Percentiles rank a stretch among this genome's conserved stretches.
Conservation (phyloP, 2,888 invertebrate genomes). For the Nomada hirtipes region DNA sequence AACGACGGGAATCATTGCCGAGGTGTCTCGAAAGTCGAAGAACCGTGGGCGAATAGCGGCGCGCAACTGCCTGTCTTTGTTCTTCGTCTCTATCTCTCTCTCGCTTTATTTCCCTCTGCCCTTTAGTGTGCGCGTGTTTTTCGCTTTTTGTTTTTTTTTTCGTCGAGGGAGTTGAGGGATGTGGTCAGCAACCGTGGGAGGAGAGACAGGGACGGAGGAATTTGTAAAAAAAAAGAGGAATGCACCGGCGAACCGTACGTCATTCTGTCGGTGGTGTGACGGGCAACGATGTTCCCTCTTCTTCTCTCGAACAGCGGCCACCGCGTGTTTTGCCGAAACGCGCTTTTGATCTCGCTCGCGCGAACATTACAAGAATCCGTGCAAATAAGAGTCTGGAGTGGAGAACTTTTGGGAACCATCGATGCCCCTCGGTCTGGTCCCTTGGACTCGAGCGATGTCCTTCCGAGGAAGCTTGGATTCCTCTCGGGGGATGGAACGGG, state of each 20-base stretch:
- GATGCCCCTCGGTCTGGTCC: neutral
- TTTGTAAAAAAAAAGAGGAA: slow-evolving; percentile 75
- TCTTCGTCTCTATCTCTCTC: too few relatives aligned
- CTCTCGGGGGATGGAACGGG: too few relatives aligned
- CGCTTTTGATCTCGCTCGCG: slow-evolving; percentile 63
- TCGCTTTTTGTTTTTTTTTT: neutral
- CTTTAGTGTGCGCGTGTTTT: slow-evolving; percentile 20
- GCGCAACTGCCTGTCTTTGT: neutral
- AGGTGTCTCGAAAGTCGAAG: neutral
- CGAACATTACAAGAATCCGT: slow-evolving; percentile 55
- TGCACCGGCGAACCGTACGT: slow-evolving; percentile 72
- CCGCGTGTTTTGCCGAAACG: slow-evolving; percentile 57
- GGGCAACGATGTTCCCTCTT: slow-evolving; percentile 44
- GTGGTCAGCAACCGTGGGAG: neutral
- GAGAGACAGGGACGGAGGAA: slow-evolving; percentile 60
- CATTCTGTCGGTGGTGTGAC: slow-evolving; percentile 72
- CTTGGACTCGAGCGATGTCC: neutral
- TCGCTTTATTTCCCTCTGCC: neutral
- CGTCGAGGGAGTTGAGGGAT: too few relatives aligned
- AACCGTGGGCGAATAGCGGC: neutral
- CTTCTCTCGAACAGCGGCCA: neutral
- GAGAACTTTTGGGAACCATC: slow-evolving; percentile 17
- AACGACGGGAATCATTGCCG: neutral
- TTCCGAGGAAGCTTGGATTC: neutral
- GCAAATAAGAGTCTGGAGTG: neutral